phyloP scores from a whole-genome alignment of 2,888 invertebrate species.

The Cosmia trapezina region DNA sequence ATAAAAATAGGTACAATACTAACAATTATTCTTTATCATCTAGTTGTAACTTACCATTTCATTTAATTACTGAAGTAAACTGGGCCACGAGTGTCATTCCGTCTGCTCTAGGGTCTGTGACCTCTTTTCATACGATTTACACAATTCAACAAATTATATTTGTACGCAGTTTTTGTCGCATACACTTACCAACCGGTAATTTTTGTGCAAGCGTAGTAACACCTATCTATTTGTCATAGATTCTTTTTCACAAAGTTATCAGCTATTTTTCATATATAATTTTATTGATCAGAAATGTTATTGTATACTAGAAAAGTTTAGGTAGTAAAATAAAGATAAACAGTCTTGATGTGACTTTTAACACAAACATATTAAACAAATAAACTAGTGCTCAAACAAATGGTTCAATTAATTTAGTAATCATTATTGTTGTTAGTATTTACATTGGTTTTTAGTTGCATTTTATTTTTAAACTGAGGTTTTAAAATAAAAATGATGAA shows the following conservation, averaged over 20 bases:
- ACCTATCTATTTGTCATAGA: slow-evolving; percentile 29
- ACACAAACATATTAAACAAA: too few relatives aligned
- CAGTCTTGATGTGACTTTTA: too few relatives aligned
- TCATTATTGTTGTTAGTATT: too few relatives aligned
- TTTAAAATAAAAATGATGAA: too few relatives aligned
- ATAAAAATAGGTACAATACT: slow-evolving; percentile 3
- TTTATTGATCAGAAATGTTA: neutral
- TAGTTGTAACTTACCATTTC: slow-evolving; percentile 48
- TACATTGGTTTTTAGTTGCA: too few relatives aligned
- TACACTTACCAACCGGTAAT: slow-evolving; percentile 38
- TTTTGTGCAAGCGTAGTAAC: slow-evolving; percentile 44
- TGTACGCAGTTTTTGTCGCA: slow-evolving; percentile 66
- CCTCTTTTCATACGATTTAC: slow-evolving; percentile 68
- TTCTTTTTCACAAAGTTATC: neutral
- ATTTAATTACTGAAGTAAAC: slow-evolving; percentile 60
- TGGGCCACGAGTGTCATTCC: slow-evolving; percentile 64
- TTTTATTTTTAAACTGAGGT: too few relatives aligned
- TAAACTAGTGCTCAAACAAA: too few relatives aligned
- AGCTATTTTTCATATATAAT: neutral
- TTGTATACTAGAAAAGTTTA: too few relatives aligned
- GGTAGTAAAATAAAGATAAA: too few relatives aligned
- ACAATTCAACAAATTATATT: slow-evolving; percentile 61
- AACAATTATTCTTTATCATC: slow-evolving; percentile 19
- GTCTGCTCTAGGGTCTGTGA: slow-evolving; percentile 64
- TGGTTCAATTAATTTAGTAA: too few relatives aligned